phyloP scores from a whole-genome alignment of 1,140 invertebrate genomes.

The Drosophila nannoptera region DNA sequence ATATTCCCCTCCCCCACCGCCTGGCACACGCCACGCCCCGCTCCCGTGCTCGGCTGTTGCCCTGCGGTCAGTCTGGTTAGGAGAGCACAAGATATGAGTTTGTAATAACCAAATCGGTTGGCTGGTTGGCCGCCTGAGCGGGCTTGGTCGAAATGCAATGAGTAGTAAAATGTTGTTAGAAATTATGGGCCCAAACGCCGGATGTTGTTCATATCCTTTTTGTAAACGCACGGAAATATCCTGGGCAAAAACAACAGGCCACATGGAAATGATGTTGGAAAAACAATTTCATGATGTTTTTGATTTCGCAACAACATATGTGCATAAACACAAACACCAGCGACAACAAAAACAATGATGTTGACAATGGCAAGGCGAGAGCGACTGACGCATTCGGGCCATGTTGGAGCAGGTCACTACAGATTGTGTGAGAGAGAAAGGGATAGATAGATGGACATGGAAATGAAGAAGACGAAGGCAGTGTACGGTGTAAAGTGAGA shows the following conservation, averaged over 20 bases:
- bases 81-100: conserved; percentile 70
- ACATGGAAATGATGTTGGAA: conserved; percentile 74
- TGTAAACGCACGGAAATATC: conserved; percentile 73
- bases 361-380: conserved; percentile 5
- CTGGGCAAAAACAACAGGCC: conserved; percentile 31
- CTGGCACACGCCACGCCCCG: background rate
- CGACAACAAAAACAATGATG: conserved; percentile 2
- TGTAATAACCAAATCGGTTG: conserved; percentile 72
- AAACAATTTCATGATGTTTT: conserved; percentile 77
- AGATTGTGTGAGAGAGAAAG: background rate
- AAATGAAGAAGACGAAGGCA: background rate
- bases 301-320: conserved; percentile 67
- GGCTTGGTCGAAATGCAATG: conserved; percentile 73
- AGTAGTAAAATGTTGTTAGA: conserved; percentile 74
- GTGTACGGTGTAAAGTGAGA: conserved; percentile 1
- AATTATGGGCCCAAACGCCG: conserved; percentile 69
- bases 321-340: conserved; percentile 51
- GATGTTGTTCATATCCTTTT: conserved; percentile 76
- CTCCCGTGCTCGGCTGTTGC: conserved; percentile 11
- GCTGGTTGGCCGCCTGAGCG: conserved; percentile 23
- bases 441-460: background rate
- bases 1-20: background rate
- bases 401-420: conserved; percentile 33
- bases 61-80: conserved; percentile 70
- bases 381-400: conserved; percentile 13